Evolutionary conservation across 2,113 vertebrate genomes (phyloP), one percentile per base, ranked within the genome.

Genomic region (Tachuris rubrigastra): DNA sequence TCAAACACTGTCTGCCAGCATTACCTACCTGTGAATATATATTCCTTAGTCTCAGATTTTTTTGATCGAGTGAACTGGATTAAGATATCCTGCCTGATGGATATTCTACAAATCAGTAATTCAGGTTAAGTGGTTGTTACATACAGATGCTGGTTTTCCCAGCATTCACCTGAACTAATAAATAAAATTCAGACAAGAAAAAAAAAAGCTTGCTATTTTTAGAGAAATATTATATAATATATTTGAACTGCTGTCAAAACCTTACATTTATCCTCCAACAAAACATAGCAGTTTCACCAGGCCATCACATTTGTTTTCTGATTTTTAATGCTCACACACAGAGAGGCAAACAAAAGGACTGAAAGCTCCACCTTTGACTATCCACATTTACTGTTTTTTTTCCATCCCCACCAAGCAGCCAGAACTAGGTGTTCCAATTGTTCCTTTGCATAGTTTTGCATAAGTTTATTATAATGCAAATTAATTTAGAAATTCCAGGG

Each of bases 181-280:
- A 89, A 79, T 69, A 10, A 17, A 90, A 87, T 52, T 92, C 73
- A 95, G 66, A 88, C 12, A 8, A 52, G 17, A 85, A 42, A 80
- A 84, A 42, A 25, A 27, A 27, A 52, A 35, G 1, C n/a, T 27
- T 24, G 14, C 86, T 93, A 92, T 93, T 95, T 97, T 95, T 87
- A 95, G 89, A 92, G 25, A 39, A 92, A 41, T 39, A 65, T 95
- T 95, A 85, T 37, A 72, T 94, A 92, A 96, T 75, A 46, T 21
- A 60, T 19, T 92, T 90, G 63, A 83, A 84, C 49, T 71, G 80
- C 71, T 85, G 53, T 66, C 68, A 89, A 89, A 94, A 93, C 87
- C 91, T 91, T 76, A 93, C 52, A 88, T 76, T 60, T 65, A 89
- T 93, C 91, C 86, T 89, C 77, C 50, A 92, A 71, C 33, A 58